phyloP scores from a whole-genome alignment of 2,888 invertebrate genomes.

The Drosophila macrothrix region DNA sequence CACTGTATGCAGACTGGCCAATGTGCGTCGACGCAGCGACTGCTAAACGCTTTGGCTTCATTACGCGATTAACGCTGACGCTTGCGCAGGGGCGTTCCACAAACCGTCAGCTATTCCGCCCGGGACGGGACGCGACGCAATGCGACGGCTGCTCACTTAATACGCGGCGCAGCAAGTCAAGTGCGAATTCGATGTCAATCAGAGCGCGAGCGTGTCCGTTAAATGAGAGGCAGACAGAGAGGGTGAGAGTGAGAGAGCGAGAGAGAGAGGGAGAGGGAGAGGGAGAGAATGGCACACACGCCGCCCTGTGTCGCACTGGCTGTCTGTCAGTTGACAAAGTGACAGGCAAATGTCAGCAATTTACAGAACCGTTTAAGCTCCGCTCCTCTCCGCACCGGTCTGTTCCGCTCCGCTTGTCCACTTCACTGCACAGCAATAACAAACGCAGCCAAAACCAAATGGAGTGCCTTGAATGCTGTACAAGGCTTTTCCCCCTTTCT shows the following conservation, averaged over 20 bases:
- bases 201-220: constrained; percentile 50
- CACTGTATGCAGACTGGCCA: constrained; percentile 20
- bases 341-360: constrained; percentile 77
- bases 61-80: constrained; percentile 70
- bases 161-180: constrained; percentile 69
- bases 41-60: constrained; percentile 73
- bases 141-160: constrained; percentile 59
- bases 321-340: constrained; percentile 57
- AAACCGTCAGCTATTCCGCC: not conserved
- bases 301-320: constrained; percentile 8
- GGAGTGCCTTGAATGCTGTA: not conserved
- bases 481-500: constrained; percentile 33
- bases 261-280: not conserved
- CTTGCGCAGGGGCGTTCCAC: constrained; percentile 34
- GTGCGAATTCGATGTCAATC: constrained; percentile 75
- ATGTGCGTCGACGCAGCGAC: constrained; percentile 47
- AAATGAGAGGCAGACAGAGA: constrained; percentile 7
- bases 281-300: not conserved
- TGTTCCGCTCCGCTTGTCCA: constrained; percentile 64
- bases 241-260: not conserved
- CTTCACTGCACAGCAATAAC: constrained; percentile 71
- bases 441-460: constrained; percentile 29
- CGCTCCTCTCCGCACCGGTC: constrained; percentile 31
- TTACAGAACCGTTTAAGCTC: constrained; percentile 70
- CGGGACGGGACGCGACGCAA: not conserved